Base-by-base conservation (phyloP, 2,113 vertebrate species). In the Chiloscyllium plagiosum region DNA sequence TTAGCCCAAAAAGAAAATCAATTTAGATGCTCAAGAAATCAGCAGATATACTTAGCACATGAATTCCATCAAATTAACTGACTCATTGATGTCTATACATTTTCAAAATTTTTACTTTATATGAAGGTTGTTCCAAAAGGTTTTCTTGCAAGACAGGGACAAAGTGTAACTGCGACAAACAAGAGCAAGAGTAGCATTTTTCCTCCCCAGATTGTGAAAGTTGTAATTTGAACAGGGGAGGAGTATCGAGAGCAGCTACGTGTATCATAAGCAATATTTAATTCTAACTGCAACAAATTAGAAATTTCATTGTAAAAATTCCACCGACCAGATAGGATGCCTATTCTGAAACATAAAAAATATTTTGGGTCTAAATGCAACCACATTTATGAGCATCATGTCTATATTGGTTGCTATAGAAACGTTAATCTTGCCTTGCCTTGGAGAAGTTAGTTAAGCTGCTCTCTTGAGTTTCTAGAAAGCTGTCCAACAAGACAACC, bases 381-480 rank as follows among this genome's bases (percentile, higher is more conserved):
- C 92, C 92, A 94, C 29, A 3, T 52, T 33, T 70, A 26, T 19
- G 10, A 95, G 37, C 15, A 72, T 76, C 72, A 95, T 15, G 24
- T 95, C 94, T 50, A 17, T 72, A 93, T 29, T 76, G 24, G 69
- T 95, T 95, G 69, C 26, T 72, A 50, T 70, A 76, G 94, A 95
- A 95, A 95, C 69, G 12, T 13, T 95, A 95, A 95, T 95, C 94
- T 47, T 12, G 33, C n/a, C 65, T 29, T 42, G 61, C 66, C 47
- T 70, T 94, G 66, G 33, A 94, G 70, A 70, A 94, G 93, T 94
- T 94, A 94, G 37, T 10, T 70, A 94, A 94, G 93, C 66, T 47
- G 20, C 65, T 94, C 93, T 33, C 68, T 95, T 26, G 26, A 70
- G 69, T 95, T 95, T 95, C 69, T 50, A 17, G 47, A 72, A 95